Percentiles rank a stretch among this genome's conserved stretches.
Evolutionary conservation across 2,888 invertebrate genomes (phyloP).

Genomic region (Celastrina argiolus): DNA sequence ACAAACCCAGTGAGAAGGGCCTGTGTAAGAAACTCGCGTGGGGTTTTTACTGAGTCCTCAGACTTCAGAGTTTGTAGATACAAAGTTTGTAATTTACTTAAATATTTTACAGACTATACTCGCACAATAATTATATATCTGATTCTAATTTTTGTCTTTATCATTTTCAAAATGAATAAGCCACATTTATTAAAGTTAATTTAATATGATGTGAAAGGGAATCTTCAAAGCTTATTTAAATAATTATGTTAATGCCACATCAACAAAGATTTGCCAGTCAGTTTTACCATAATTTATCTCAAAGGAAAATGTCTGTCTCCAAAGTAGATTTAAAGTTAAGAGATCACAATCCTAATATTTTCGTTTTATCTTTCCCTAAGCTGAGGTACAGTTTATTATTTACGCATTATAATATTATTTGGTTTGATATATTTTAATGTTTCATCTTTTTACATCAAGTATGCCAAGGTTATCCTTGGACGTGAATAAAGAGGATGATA

Average conservation of each 20-base stretch:
- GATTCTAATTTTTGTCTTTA: background rate
- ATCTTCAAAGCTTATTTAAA: conserved; percentile 19
- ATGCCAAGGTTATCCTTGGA: too few species aligned
- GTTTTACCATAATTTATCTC: conserved; percentile 17
- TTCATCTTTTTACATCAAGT: background rate
- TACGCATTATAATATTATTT: background rate
- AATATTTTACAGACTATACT: background rate
- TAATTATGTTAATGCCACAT: conserved; percentile 22
- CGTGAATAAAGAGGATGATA: too few species aligned
- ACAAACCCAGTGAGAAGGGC: too few species aligned
- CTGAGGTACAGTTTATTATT: conserved; percentile 5
- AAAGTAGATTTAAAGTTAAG: conserved; percentile 21
- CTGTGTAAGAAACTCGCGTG: too few species aligned
- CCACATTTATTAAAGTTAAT: conserved; percentile 15
- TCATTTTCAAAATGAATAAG: conserved; percentile 14
- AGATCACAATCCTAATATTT: conserved; percentile 18
- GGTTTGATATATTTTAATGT: background rate
- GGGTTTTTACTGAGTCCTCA: too few species aligned
- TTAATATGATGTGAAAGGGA: conserved; percentile 19
- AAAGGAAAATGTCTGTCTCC: conserved; percentile 17
- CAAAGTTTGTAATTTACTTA: background rate
- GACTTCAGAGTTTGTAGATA: too few species aligned
- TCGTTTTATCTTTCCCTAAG: conserved; percentile 10
- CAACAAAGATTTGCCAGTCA: conserved; percentile 17
- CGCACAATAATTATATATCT: background rate